These are phyloP conservation scores for Isurus oxyrinchus DNA, from an alignment of 2,113 vertebrate species.

Conservation along the genomic window DNA sequence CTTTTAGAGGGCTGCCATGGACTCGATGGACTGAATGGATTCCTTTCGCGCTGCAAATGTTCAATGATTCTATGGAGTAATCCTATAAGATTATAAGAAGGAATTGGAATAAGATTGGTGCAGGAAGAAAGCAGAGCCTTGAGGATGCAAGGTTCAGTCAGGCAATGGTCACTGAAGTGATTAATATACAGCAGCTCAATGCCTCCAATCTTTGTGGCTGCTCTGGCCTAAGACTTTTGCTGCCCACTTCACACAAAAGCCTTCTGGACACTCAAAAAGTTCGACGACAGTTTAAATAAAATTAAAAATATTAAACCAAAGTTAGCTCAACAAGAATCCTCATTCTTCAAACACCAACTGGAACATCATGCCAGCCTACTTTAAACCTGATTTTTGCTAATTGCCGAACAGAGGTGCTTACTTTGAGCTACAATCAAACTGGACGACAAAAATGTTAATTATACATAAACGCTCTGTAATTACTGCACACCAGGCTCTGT, in stretches of 20 bases:
- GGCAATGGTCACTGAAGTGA: not conserved
- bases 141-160: not conserved
- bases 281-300: not conserved
- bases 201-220: not conserved
- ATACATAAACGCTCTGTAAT: slow-evolving; percentile 4
- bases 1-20: not conserved
- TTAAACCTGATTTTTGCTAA: not conserved
- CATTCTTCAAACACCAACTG: not conserved
- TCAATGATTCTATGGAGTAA: not conserved
- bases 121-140: not conserved
- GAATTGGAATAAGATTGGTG: not conserved
- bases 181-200: not conserved
- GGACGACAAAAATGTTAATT: not conserved
- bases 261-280: not conserved
- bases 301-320: not conserved
- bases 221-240: not conserved
- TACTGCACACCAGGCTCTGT: not conserved
- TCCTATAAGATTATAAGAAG: not conserved
- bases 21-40: not conserved
- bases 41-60: not conserved
- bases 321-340: not conserved
- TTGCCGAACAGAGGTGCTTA: not conserved
- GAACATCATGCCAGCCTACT: not conserved
- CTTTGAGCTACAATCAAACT: not conserved
- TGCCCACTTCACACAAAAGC: not conserved